Conservation (phyloP, 2,888 invertebrate genomes). For the Cheilosia soror region DNA sequence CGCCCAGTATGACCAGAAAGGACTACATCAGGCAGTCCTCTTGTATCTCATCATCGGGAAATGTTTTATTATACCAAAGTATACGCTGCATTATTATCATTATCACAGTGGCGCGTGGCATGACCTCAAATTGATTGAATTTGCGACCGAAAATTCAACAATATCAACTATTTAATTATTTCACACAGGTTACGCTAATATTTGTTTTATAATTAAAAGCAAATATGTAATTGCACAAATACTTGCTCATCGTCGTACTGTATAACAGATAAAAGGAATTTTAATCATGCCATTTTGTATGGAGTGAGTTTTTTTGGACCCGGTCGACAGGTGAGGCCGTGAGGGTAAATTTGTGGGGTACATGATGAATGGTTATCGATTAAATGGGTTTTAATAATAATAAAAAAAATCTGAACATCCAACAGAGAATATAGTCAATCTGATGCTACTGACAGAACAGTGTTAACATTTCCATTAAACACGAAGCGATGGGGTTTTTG, state of each 20-base stretch:
- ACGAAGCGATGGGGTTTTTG: background rate
- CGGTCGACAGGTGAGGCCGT: background rate
- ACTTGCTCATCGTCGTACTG: background rate
- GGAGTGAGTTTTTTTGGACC: background rate
- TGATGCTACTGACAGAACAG: conserved; percentile 17
- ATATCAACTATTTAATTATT: conserved; percentile 69
- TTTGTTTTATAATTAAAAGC: conserved; percentile 71
- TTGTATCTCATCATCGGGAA: background rate
- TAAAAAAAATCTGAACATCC: background rate
- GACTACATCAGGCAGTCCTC: conserved; percentile 26
- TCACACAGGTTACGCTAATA: conserved; percentile 59
- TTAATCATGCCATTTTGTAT: background rate
- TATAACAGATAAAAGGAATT: conserved; percentile 9
- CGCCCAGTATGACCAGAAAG: conserved; percentile 4
- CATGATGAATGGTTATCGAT: conserved; percentile 4
- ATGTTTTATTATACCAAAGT: background rate
- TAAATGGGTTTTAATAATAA: conserved; percentile 10
- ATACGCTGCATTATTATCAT: conserved; percentile 1
- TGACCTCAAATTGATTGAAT: conserved; percentile 46
- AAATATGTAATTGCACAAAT: conserved; percentile 58
- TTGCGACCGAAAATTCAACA: conserved; percentile 67
- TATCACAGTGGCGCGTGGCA: background rate
- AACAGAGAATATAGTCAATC: background rate
- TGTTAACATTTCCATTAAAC: conserved; percentile 24
- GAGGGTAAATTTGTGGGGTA: background rate